These are phyloP conservation scores for Phyllostomus hastatus DNA, from an alignment of 2,113 vertebrate species.

Conservation along the genomic window DNA sequence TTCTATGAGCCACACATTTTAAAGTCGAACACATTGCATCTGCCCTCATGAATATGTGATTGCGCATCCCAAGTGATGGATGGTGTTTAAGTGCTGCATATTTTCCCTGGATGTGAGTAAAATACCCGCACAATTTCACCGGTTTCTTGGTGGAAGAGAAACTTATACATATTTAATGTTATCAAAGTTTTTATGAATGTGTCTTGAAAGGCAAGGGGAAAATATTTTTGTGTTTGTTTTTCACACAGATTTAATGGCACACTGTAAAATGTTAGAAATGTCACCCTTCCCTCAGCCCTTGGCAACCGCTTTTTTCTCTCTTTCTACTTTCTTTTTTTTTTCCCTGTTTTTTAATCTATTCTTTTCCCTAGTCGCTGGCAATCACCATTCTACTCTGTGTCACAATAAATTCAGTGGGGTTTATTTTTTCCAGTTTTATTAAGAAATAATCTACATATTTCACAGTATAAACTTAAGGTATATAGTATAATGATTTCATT, in stretches of 20 bases:
- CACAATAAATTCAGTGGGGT: background rate
- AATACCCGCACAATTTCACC: background rate
- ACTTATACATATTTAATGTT: background rate
- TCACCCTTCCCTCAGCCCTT: background rate
- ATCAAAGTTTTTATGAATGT: slow-evolving; percentile 10
- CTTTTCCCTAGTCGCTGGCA: background rate
- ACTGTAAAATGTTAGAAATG: background rate
- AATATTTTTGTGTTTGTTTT: background rate
- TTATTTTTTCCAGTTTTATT: background rate
- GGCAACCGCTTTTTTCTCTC: background rate
- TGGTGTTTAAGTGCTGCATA: background rate
- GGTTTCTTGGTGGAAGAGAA: slow-evolving; percentile 9
- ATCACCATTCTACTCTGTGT: background rate
- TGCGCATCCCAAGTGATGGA: background rate
- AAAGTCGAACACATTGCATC: background rate
- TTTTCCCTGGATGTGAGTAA: slow-evolving; percentile 9
- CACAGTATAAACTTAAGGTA: background rate
- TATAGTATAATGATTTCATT: background rate
- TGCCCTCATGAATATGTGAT: slow-evolving; percentile 11
- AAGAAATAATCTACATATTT: background rate
- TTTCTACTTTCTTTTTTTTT: background rate
- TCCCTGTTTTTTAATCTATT: background rate
- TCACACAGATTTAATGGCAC: background rate
- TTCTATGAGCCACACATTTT: background rate
- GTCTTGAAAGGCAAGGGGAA: background rate